A percentile compares a stretch with the other conserved stretches of the same genome.
These are phyloP conservation scores for Leptinotarsa undecemlineata DNA, from an alignment of 1,140 invertebrate species.

Conservation along the genomic window DNA sequence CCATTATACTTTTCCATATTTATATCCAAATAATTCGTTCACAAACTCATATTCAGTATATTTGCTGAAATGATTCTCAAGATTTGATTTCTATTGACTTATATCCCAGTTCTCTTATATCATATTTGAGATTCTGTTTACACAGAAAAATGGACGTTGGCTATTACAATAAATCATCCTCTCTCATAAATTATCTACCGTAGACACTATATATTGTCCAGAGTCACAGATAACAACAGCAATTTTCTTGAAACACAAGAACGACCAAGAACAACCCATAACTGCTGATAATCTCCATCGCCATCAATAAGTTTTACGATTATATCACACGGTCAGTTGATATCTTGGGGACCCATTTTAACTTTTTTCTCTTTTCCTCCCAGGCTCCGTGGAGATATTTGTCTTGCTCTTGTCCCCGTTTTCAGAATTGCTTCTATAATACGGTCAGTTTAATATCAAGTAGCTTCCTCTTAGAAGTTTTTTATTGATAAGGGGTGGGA, in stretches of 20 bases:
- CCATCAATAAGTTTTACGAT: constrained; percentile 53
- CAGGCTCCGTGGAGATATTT: constrained; percentile 38
- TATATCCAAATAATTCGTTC: too few species aligned
- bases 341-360: not conserved
- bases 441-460: constrained; percentile 52
- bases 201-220: constrained; percentile 38
- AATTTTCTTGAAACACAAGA: constrained; percentile 51
- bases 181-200: constrained; percentile 30
- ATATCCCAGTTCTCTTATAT: not conserved
- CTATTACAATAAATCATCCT: constrained; percentile 9
- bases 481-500: constrained; percentile 39
- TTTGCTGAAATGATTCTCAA: too few species aligned
- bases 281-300: constrained; percentile 52
- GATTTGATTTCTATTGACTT: too few species aligned
- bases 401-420: constrained; percentile 2
- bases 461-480: constrained; percentile 39
- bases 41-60: too few species aligned
- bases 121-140: not conserved
- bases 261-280: constrained; percentile 53
- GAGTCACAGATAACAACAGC: constrained; percentile 44
- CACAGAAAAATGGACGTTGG: not conserved
- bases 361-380: constrained; percentile 42
- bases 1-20: too few species aligned
- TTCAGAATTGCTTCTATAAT: constrained; percentile 37
- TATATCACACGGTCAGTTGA: constrained; percentile 50